Conservation (phyloP, 2,113 vertebrate species). For the Terrapene triunguis region DNA sequence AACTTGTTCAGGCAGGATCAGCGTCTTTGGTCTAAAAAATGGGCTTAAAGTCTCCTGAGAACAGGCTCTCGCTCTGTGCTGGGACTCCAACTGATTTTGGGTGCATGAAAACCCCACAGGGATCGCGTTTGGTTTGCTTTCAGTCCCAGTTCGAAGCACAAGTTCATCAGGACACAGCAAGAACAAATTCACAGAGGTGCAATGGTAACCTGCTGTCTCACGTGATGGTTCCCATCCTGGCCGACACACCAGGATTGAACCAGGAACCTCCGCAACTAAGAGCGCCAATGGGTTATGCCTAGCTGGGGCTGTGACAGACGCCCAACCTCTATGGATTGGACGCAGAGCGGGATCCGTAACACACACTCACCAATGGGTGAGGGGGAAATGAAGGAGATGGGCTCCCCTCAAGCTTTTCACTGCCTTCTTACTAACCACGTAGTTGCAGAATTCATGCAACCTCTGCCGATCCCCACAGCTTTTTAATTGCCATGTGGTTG, state of each 20-base stretch:
- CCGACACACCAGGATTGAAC: not conserved
- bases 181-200: not conserved
- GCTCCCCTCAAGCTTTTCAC: not conserved
- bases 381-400: not conserved
- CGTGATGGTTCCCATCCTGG: not conserved
- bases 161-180: not conserved
- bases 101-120: not conserved
- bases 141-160: not conserved
- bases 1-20: not conserved
- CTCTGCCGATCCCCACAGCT: not conserved
- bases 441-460: not conserved
- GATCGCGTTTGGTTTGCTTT: not conserved
- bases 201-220: not conserved
- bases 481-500: not conserved
- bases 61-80: not conserved
- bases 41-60: not conserved
- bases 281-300: rapidly evolving
- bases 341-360: not conserved
- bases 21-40: rapidly evolving
- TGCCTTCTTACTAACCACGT: rapidly evolving
- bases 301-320: rapidly evolving
- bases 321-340: rapidly evolving
- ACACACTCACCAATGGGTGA: not conserved
- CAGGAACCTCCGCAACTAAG: not conserved
- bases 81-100: not conserved